These are phyloP conservation scores for Caligus rogercresseyi DNA, from an alignment of 1,140 invertebrate genomes.

Conservation along the genomic window DNA sequence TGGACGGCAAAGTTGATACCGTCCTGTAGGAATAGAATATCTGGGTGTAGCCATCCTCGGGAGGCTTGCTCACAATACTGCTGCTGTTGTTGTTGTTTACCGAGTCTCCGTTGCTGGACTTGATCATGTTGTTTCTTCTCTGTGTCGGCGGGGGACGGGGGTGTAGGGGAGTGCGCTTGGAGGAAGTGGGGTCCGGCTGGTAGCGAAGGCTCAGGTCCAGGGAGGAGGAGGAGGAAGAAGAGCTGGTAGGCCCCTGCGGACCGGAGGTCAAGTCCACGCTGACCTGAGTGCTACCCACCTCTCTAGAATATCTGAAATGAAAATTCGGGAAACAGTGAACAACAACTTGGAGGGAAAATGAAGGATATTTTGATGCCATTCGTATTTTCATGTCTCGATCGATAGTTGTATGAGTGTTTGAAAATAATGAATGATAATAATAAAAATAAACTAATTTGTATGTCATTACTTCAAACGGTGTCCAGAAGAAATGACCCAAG, in stretches of 20 bases:
- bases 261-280: neutral
- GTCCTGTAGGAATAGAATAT: constrained; percentile 56
- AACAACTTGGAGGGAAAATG: too few relatives aligned
- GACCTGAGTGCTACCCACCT: constrained; percentile 15
- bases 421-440: too few relatives aligned
- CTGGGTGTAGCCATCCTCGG: constrained; percentile 75
- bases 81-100: neutral
- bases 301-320: constrained; percentile 12
- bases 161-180: neutral
- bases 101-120: neutral
- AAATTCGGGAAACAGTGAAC: neutral
- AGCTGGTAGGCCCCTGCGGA: neutral
- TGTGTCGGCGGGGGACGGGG: neutral
- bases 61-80: constrained; percentile 59
- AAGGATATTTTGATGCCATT: too few relatives aligned
- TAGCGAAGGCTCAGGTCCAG: neutral
- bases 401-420: too few relatives aligned
- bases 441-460: too few relatives aligned
- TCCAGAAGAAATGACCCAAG: too few relatives aligned
- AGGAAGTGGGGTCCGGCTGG: constrained; percentile 12
- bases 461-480: too few relatives aligned
- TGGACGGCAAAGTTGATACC: constrained; percentile 72
- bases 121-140: neutral
- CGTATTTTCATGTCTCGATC: too few relatives aligned
- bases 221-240: neutral